phyloP scores from a whole-genome alignment of 2,113 vertebrate genomes.

The Heptranchias perlo region DNA sequence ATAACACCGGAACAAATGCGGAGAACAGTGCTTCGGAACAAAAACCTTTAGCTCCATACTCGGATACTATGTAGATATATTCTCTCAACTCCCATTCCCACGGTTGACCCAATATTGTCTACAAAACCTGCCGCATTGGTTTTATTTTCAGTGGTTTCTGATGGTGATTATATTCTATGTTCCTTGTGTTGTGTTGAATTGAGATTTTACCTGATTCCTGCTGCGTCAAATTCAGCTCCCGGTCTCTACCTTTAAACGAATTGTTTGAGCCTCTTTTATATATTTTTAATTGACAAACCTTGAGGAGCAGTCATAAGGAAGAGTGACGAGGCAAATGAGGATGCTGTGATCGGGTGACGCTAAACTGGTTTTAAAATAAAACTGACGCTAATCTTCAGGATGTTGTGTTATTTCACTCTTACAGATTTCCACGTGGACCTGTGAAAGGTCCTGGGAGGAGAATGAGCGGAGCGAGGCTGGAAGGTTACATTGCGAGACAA shows the following conservation, averaged over 20 bases:
- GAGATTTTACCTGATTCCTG: background rate
- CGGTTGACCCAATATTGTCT: background rate
- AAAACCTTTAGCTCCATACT: background rate
- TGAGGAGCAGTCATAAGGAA: background rate
- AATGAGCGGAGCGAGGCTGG: background rate
- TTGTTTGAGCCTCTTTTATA: background rate
- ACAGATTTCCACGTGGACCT: background rate
- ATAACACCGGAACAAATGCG: background rate
- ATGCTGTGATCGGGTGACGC: background rate
- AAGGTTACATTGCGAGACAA: background rate
- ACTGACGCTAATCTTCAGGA: background rate
- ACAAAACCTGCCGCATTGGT: background rate
- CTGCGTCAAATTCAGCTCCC: background rate
- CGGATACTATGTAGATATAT: background rate
- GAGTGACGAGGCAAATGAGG: background rate
- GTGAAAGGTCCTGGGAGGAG: background rate
- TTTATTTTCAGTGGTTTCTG: background rate
- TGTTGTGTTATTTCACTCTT: background rate
- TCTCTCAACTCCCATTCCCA: background rate
- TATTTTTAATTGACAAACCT: background rate
- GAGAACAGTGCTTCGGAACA: background rate
- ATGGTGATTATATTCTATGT: background rate
- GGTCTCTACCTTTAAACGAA: background rate
- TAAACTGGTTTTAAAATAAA: background rate
- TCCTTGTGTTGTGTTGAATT: too few relatives aligned